Percentiles rank a stretch among this genome's conserved stretches.
These are phyloP conservation scores for Pteruthius melanotis DNA, from an alignment of 2,113 vertebrate genomes.

Conservation along the genomic window DNA sequence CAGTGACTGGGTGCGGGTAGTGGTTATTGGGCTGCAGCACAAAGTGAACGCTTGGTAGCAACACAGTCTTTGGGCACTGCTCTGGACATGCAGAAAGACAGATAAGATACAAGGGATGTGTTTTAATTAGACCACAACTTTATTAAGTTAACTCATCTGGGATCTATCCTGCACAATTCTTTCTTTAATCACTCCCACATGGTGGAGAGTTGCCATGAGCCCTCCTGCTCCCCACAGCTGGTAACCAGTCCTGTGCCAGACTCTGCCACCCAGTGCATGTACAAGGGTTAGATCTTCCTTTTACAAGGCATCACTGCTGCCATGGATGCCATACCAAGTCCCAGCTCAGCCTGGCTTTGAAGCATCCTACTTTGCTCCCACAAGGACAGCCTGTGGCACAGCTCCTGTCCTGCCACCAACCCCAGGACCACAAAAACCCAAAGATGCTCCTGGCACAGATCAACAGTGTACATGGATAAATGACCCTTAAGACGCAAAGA, in stretches of 20 bases:
- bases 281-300: neutral
- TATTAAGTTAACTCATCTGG: slow-evolving; percentile 59
- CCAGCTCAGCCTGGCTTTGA: neutral
- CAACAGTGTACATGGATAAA: neutral
- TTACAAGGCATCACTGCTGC: neutral
- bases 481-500: neutral
- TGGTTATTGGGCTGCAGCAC: neutral
- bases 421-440: neutral
- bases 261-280: neutral
- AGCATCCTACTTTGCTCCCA: neutral
- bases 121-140: slow-evolving; percentile 57
- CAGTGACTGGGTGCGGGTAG: neutral
- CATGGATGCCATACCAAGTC: rapidly evolving
- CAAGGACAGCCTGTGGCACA: rapidly evolving
- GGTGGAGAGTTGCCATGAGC: neutral
- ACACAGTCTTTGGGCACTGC: neutral
- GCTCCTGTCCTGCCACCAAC: neutral
- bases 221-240: neutral
- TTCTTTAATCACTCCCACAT: slow-evolving; percentile 52
- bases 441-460: neutral
- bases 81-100: slow-evolving; percentile 42
- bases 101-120: slow-evolving; percentile 60
- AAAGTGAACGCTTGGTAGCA: neutral
- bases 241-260: neutral
- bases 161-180: slow-evolving; percentile 37